Evolutionary conservation across 1,140 invertebrate genomes (phyloP), one percentile per base, ranked within the genome.

Genomic region (Ceratina australensis): DNA sequence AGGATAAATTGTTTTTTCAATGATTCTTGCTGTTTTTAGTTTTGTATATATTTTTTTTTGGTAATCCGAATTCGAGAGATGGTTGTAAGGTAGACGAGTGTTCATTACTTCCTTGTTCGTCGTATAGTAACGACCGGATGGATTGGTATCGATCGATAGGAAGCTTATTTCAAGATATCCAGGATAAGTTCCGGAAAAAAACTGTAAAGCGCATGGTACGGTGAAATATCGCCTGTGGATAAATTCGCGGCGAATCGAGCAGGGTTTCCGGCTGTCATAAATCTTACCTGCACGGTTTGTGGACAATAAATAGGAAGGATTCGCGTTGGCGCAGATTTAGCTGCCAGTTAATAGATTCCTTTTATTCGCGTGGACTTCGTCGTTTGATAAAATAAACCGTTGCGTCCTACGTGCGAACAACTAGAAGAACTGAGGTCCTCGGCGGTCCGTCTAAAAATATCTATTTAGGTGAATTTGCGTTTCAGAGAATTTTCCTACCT

Each of bases 181-280:
- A 24, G 64, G 72, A 80, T 77, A 84, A 84, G 72, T 83, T 84
- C 63, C 52, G 54, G 67, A 16, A 75, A 78, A 66, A 68, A 80
- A 74, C 60, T 83, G 81, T 84, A 83, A 84, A 79, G 82, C 79
- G 79, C 77, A 75, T 66, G 64, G 26, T 50, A 24, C 52, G 73
- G 69, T 84, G 79, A 84, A 84, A 80, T 83, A 83, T 84, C 56
- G 72, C 64, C 78, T 18, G 80, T 56, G 78, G 72, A 83, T 84
- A 79, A 78, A 84, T 84, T 83, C 80, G 81, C 83, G 73, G 80
- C 83, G 71, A 69, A 77, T 83, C 83, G 78, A 80, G 59, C 67
- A 10, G 68, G 71, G 83, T 77, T 80, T 78, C 78, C 78, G 60
- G 64, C 64, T 82, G 57, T 72, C 81, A 63, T 83, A 83, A 84